Percentiles rank a stretch among this genome's conserved stretches.
Conservation (phyloP, 2,113 vertebrate species). For the Corythaeola cristata region DNA sequence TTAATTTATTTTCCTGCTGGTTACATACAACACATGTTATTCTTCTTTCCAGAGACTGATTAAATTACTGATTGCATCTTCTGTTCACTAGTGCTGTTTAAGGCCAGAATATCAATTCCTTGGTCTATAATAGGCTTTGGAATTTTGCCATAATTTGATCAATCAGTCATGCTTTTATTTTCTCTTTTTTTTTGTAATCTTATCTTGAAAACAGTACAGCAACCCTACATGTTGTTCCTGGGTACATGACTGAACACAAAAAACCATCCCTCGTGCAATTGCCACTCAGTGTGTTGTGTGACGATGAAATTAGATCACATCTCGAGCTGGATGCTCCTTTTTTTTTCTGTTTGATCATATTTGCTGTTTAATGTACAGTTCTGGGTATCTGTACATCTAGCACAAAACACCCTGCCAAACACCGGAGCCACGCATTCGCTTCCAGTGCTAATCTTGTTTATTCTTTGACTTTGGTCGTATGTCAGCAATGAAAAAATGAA, state of each 20-base stretch:
- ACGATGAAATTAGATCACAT: neutral
- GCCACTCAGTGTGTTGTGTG: neutral
- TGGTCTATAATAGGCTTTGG: neutral
- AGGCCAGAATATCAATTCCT: neutral
- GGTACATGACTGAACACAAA: neutral
- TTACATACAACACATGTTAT: neutral
- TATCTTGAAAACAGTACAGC: neutral
- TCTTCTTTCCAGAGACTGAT: conserved; percentile 1
- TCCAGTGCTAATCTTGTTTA: neutral
- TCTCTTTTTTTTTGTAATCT: neutral
- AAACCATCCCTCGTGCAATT: neutral
- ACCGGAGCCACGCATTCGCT: neutral
- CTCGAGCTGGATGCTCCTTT: neutral
- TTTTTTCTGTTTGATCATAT: neutral
- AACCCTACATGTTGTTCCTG: neutral
- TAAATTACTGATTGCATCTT: conserved; percentile 12
- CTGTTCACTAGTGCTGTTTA: neutral
- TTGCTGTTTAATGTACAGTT: neutral
- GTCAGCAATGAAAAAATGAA: neutral
- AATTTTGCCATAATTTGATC: neutral
- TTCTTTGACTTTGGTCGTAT: neutral
- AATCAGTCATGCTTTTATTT: neutral
- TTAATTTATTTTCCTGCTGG: conserved; percentile 11
- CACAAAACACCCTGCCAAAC: neutral
- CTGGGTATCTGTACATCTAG: neutral